These are phyloP conservation scores for Cyprinodon diabolis DNA, from an alignment of 2,797 vertebrate genomes.

Conservation along the genomic window DNA sequence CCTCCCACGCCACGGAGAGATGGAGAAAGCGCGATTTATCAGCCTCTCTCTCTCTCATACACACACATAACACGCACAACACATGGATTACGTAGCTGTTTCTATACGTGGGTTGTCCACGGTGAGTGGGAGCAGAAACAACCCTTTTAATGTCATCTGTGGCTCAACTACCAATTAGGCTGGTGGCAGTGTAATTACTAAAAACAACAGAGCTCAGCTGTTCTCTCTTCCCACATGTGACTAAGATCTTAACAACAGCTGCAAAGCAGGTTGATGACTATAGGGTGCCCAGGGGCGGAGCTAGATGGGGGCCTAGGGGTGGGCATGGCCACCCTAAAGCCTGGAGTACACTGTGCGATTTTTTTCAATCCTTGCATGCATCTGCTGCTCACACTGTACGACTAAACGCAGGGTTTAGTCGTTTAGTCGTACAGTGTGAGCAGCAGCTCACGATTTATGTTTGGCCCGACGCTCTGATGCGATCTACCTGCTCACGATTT, in stretches of 20 bases:
- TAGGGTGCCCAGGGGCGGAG: not conserved
- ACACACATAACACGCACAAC: not conserved
- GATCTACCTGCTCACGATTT: too few relatives aligned
- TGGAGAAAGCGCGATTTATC: constrained; percentile 45
- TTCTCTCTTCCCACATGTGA: constrained; percentile 20
- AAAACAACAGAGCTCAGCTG: constrained; percentile 14
- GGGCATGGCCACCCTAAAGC: too few relatives aligned
- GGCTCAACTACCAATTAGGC: constrained; percentile 54
- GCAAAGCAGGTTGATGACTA: not conserved
- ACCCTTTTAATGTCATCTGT: constrained; percentile 33
- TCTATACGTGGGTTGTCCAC: constrained; percentile 52
- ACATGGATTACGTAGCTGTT: constrained; percentile 55
- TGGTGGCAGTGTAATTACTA: constrained; percentile 31
- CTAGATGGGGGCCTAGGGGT: too few relatives aligned
- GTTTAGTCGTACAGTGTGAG: too few relatives aligned
- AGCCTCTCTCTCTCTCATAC: constrained; percentile 3
- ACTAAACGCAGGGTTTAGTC: too few relatives aligned
- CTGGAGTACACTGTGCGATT: too few relatives aligned
- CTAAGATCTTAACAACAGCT: constrained; percentile 8
- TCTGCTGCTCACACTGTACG: too few relatives aligned
- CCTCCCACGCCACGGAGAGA: constrained; percentile 50
- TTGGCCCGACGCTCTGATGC: too few relatives aligned
- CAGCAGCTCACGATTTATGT: too few relatives aligned
- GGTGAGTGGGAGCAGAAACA: constrained; percentile 50
- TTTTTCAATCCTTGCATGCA: too few relatives aligned